Evolutionary conservation across 1,140 invertebrate genomes (phyloP).

Genomic region (Bombyx mori): DNA sequence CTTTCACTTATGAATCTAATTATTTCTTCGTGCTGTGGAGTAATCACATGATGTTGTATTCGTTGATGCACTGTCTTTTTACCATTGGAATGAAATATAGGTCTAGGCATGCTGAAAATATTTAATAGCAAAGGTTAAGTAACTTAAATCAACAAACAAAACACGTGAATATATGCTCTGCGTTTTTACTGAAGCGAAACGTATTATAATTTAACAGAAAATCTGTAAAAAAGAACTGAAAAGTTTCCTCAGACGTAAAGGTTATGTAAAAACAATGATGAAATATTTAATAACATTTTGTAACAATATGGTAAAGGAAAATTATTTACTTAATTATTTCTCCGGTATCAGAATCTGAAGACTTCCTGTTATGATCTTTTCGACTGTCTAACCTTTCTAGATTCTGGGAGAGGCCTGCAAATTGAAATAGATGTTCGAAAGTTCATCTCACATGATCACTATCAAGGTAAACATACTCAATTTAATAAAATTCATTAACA

Average conservation of each 20-base stretch:
- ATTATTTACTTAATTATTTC: constrained; percentile 72
- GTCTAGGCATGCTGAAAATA: constrained; percentile 74
- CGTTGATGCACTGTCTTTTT: constrained; percentile 76
- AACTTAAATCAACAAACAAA: constrained; percentile 28
- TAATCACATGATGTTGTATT: constrained; percentile 77
- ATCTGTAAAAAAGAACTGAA: not conserved
- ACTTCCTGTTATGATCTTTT: constrained; percentile 75
- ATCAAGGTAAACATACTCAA: constrained; percentile 3
- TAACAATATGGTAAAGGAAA: constrained; percentile 35
- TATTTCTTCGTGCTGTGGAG: constrained; percentile 81
- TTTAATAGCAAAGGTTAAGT: no score
- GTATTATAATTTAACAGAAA: constrained; percentile 1
- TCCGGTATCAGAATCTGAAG: constrained; percentile 72
- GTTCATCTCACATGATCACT: constrained; percentile 20
- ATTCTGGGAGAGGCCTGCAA: constrained; percentile 77
- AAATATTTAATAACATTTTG: constrained; percentile 33
- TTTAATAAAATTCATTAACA: constrained; percentile 6
- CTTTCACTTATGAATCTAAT: constrained; percentile 82
- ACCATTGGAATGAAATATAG: constrained; percentile 80
- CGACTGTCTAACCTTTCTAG: constrained; percentile 78
- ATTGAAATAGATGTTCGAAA: constrained; percentile 28
- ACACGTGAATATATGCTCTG: constrained; percentile 1
- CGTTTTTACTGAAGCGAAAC: not conserved
- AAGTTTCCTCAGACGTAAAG: constrained; percentile 30
- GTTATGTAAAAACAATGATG: constrained; percentile 67